Conservation (phyloP, 2,113 vertebrate species). For the Rhombomys opimus region DNA sequence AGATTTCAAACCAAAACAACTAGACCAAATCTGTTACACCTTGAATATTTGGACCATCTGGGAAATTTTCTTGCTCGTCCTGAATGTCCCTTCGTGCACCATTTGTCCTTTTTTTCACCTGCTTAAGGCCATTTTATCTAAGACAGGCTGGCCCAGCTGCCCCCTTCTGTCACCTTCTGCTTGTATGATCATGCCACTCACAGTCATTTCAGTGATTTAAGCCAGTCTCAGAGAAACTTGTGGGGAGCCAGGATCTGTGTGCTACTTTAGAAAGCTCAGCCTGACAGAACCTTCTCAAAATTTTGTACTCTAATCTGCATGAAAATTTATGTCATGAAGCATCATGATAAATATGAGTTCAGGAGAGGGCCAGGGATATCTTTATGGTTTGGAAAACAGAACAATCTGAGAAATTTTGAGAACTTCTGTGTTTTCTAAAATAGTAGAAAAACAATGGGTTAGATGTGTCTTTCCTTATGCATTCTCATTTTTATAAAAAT, state of each 20-base stretch:
- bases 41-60: neutral
- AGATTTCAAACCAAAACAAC: constrained; percentile 37
- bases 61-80: neutral
- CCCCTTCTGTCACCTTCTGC: neutral
- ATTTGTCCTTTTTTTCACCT: neutral
- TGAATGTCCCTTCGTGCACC: neutral
- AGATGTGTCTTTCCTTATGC: neutral
- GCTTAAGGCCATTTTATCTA: neutral
- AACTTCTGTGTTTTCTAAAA: neutral
- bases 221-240: constrained; percentile 5
- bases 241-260: neutral
- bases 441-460: constrained; percentile 5
- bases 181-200: neutral
- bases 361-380: neutral
- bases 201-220: neutral
- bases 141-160: neutral
- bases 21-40: neutral
- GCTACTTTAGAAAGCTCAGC: neutral
- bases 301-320: neutral
- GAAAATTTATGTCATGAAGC: constrained; percentile 34
- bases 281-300: constrained; percentile 22
- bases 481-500: constrained; percentile 52
- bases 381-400: constrained; percentile 42
- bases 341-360: constrained; percentile 13
- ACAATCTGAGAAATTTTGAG: constrained; percentile 7